These are phyloP conservation scores for Vireo altiloquus DNA, from an alignment of 2,113 vertebrate genomes.

Conservation along the genomic window DNA sequence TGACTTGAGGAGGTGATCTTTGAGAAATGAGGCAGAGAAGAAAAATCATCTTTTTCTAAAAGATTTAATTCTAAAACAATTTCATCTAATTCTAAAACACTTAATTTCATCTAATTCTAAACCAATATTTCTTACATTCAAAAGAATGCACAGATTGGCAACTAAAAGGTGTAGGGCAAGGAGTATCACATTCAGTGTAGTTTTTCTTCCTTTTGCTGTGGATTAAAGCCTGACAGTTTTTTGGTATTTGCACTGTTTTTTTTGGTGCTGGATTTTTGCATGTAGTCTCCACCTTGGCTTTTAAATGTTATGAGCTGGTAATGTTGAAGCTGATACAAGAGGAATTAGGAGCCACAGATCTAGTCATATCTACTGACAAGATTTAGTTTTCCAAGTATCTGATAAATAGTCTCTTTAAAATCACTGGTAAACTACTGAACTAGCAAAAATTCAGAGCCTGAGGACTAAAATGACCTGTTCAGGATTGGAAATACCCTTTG, in stretches of 20 bases:
- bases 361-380: background rate
- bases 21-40: background rate
- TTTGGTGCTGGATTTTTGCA: background rate
- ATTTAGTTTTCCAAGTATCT: background rate
- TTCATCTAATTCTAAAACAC: background rate
- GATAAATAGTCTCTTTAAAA: background rate
- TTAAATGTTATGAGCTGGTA: background rate
- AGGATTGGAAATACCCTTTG: background rate
- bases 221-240: background rate
- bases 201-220: background rate
- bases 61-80: too few species aligned
- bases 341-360: background rate
- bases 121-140: background rate
- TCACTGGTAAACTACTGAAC: background rate
- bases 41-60: background rate
- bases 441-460: background rate
- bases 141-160: background rate
- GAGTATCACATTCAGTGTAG: background rate
- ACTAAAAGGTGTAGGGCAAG: background rate
- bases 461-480: background rate
- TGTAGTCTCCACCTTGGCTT: background rate
- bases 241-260: background rate
- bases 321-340: background rate
- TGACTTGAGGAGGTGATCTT: background rate
- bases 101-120: too few species aligned